Evolutionary conservation across 37 sponge, comb jelly and placozoan genomes (phyloP).

Genomic region (Oopsacas minuta): DNA sequence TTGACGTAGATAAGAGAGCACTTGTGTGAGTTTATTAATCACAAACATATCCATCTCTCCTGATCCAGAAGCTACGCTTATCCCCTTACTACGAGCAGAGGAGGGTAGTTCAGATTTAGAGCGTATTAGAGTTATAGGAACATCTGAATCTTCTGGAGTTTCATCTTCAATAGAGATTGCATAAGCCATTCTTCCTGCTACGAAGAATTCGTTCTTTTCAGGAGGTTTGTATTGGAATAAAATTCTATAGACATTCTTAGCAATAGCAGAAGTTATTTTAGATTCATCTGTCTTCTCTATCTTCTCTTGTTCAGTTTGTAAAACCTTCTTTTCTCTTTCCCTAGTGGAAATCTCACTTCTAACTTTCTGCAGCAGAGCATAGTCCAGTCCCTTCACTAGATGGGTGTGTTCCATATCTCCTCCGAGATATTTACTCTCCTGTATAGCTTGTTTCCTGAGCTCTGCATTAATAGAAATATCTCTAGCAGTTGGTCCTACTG

Average conservation of each 20-base stretch:
- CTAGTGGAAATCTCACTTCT: neutral
- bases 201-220: slow-evolving; percentile 77
- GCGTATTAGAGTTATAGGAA: slow-evolving; percentile 85
- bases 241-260: slow-evolving; percentile 55
- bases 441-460: slow-evolving; percentile 61
- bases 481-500: slow-evolving; percentile 40
- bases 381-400: slow-evolving; percentile 96
- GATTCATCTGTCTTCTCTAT: neutral
- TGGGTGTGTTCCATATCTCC: slow-evolving; percentile 99
- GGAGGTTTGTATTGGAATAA: slow-evolving; percentile 64
- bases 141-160: slow-evolving; percentile 70
- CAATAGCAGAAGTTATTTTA: slow-evolving; percentile 24
- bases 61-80: neutral
- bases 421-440: slow-evolving; percentile 90
- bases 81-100: slow-evolving; percentile 31
- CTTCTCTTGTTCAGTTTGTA: slow-evolving; percentile 6
- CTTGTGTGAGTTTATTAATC: slow-evolving; percentile 98
- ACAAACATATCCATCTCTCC: slow-evolving; percentile 34
- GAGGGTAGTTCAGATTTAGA: slow-evolving; percentile 90
- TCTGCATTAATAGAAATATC: slow-evolving; percentile 37
- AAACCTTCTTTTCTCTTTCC: slow-evolving; percentile 9
- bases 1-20: slow-evolving; percentile 84
- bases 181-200: slow-evolving; percentile 93
- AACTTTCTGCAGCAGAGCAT: slow-evolving; percentile 90
- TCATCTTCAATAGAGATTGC: slow-evolving; percentile 93